Base-by-base conservation (phyloP, 2,113 vertebrate genomes). In the Cyanoramphus novaezelandiae region DNA sequence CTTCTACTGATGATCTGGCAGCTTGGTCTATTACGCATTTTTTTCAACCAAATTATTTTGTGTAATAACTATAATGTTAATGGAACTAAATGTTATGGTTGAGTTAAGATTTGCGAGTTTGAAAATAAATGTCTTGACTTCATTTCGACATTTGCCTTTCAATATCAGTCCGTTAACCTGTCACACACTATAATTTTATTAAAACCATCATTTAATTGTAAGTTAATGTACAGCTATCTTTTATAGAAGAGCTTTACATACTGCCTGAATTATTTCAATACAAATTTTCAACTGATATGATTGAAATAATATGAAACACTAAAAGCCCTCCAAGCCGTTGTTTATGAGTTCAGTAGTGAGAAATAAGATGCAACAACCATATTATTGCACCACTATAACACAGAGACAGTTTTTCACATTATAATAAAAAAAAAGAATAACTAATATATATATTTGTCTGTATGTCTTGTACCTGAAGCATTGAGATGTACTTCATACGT, bases 21-120 rank as follows among this genome's bases (percentile, higher is more conserved):
- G 92, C 95, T 97, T 90, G 84, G 93, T 92, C 94, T 90, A 69
- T 79, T 87, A 95, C 47, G 1, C 97, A 77, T 96, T 97, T 97
- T 97, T 92, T 71, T 69, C 93, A 84, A 92, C 92, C 76, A 93
- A 95, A 97, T 97, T 96, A 95, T 98, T 98, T 97, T 97, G 90
- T 95, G 94, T 86, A 91, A 96, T 98, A 97, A 96, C 86, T 94
- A 63, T 97, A 96, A 95, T 96, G 97, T 92, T 98, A 98, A 98
- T 98, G 95, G 95, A 96, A 97, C 94, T 95, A 92, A 97, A 84
- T 60, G 97, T 96, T 98, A 94, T 97, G 97, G 93, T 93, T 97
- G 91, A 88, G 97, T 98, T 98, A 97, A 96, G 97, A 90, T 95
- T 97, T 98, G 98, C 97, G 97, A 97, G 93, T 97, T 97, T 78